Base-by-base conservation (phyloP, 1,140 invertebrate species). In the Chlorops oryzae region DNA sequence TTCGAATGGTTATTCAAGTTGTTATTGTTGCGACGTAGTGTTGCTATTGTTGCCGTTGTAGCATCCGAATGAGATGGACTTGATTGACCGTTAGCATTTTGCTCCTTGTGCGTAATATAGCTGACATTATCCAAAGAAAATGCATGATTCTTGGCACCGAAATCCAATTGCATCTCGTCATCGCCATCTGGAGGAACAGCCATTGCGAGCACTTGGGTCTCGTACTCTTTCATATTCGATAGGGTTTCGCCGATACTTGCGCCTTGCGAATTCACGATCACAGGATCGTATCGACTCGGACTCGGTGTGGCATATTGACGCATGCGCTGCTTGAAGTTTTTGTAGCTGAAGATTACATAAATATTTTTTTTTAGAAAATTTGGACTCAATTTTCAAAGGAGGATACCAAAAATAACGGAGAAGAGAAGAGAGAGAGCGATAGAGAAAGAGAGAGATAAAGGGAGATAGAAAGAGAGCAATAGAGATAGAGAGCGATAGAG, bases 141-240 rank as follows among this genome's bases (percentile, higher is more conserved):
- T 1, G 87, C 85, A 61, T 90, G 88, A 74, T 90, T 90, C 65
- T 90, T 89, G 50, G 83, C 80, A 67, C 86, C 88, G 59, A 90
- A 90, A 64, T 91, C 88, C n/a, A 91, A 68, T 61, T 91, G 87
- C 15, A 91, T 63, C 67, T 91, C 88, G 55, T 87, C 84, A 53
- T 80, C 86, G 52, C 88, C 87, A 55, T 90, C 88, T 1, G 85
- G 76, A 0, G 84, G 83, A 2, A 93, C 88, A 50, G 88, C 88
- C 90, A 93, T 92, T 54, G 91, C 87, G 2, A 93, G 74, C 24
- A 92, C 88, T 79, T 92, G 85, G 3, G 87, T 90, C 72, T 90
- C 87, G 65, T 90, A 90, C 65, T 90, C 86, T 65, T 90, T 89
- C 34, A 88, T 70, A 45, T 70, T 73, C 42, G 70, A 50, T 22